A percentile compares a stretch with the other conserved stretches of the same genome.
phyloP scores from a whole-genome alignment of 2,888 invertebrate genomes.

The Alcis repandata region DNA sequence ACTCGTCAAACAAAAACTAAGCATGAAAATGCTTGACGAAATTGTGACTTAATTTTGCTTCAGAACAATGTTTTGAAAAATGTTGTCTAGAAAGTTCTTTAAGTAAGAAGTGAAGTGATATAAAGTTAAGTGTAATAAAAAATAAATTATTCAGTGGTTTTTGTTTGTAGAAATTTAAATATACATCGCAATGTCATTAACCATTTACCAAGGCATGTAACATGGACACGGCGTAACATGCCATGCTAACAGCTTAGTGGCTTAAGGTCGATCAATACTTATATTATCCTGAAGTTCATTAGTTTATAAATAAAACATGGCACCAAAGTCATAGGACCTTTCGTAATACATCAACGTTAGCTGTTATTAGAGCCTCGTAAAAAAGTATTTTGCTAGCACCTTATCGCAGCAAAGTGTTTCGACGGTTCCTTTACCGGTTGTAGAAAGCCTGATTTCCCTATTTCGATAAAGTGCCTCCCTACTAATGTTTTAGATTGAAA shows the following conservation, averaged over 20 bases:
- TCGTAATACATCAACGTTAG: slow-evolving; percentile 18
- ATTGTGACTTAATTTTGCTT: too few relatives aligned
- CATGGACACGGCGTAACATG: slow-evolving; percentile 6
- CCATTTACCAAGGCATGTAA: not conserved
- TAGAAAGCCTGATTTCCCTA: not conserved
- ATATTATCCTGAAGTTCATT: slow-evolving; percentile 27
- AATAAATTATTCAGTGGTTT: too few relatives aligned
- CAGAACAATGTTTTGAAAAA: too few relatives aligned
- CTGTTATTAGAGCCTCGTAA: slow-evolving; percentile 3
- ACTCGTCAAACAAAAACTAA: too few relatives aligned
- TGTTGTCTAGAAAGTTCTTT: too few relatives aligned
- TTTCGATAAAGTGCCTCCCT: slow-evolving; percentile 9
- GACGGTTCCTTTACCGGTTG: slow-evolving; percentile 2
- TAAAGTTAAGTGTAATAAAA: too few relatives aligned
- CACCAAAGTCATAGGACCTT: slow-evolving; percentile 1
- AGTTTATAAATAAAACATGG: slow-evolving; percentile 31
- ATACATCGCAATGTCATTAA: not conserved
- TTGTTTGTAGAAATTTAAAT: not conserved
- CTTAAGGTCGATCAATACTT: slow-evolving; percentile 29
- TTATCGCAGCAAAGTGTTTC: not conserved
- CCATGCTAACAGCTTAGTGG: slow-evolving; percentile 8
- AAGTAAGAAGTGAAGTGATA: too few relatives aligned
- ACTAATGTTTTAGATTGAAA: not conserved
- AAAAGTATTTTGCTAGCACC: slow-evolving; percentile 1
- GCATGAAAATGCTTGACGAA: too few relatives aligned